A percentile compares a stretch with the other conserved stretches of the same genome.
These are phyloP conservation scores for Leptarthrus brevirostris DNA, from an alignment of 2,888 invertebrate species.

Conservation along the genomic window DNA sequence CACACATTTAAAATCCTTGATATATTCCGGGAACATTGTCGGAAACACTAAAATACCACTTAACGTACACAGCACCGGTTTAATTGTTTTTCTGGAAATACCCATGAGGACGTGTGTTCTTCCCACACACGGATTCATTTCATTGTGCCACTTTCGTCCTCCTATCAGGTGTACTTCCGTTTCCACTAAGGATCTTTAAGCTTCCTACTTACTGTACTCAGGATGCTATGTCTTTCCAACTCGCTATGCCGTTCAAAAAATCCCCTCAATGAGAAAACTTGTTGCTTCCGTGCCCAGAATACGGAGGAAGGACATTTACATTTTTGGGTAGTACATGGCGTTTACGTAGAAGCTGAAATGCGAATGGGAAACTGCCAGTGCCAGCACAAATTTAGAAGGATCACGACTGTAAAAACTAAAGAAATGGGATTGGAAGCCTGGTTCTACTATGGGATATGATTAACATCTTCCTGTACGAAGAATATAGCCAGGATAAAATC, in stretches of 20 bases:
- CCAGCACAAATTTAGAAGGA: neutral
- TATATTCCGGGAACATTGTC: neutral
- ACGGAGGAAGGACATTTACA: conserved; percentile 13
- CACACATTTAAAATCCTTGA: neutral
- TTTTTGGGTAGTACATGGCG: neutral
- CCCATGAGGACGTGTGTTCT: conserved; percentile 3
- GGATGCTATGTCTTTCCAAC: neutral
- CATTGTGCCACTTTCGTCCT: neutral
- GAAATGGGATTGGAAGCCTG: neutral
- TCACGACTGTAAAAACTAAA: conserved; percentile 13
- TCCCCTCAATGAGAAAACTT: conserved; percentile 18
- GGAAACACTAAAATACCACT: conserved; percentile 20
- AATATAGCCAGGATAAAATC: conserved; percentile 20
- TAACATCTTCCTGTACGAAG: conserved; percentile 24
- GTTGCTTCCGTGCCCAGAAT: conserved; percentile 36
- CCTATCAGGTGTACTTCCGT: conserved; percentile 8
- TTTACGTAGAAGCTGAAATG: neutral
- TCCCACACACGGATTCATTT: no score
- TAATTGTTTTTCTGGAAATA: conserved; percentile 19
- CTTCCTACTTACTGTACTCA: neutral
- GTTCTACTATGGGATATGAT: conserved; percentile 11
- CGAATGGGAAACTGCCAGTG: neutral
- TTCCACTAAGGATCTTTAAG: neutral
- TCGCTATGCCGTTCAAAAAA: neutral
- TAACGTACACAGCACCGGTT: conserved; percentile 4